Evolutionary conservation across 2,797 vertebrate genomes (phyloP), one percentile per base, ranked within the genome.

Genomic region (Arctocebus calabarensis): DNA sequence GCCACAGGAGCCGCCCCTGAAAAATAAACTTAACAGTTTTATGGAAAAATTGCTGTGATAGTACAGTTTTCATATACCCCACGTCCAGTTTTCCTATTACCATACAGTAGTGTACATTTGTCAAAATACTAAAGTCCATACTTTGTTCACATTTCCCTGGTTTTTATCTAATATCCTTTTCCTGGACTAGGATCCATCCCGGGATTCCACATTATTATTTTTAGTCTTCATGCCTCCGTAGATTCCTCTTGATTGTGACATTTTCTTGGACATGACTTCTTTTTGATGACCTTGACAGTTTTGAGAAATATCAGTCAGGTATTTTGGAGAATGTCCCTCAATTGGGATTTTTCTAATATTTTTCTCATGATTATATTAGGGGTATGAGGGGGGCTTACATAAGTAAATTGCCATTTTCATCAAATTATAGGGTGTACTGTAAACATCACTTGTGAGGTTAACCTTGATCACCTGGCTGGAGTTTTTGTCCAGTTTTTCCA

Each of bases 11-110:
- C n/a, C n/a, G n/a, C 59, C 61, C 78, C 83, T 45, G 62, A 90
- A 73, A 94, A 75, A 29, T 17, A 86, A 75, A 34, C n/a, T 19
- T 82, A 55, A n/a, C 23, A 81, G n/a, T 57, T 94, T 85, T 81
- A 34, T 32, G 52, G 64, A 84, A 70, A 66, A 66, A 64, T 23
- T 40, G 7, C 32, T 11, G 29, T 25, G 16, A 17, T 13, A 37
- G 34, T 78, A 66, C 10, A 37, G 22, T 85, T 71, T 61, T 61
- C 32, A 45, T 73, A 17, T n/a, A 19, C 22, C 1, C 0, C 22
- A 61, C 2, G 29, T 48, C 4, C 16, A 52, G 19, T 84, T 84
- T 70, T 5, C 27, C 16, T 88, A 23, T 25, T 74, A 13, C 48
- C 27, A 16, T 3, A 0, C 13, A 4, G 57, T 66, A 3, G 23